Percentiles rank a stretch among this genome's conserved stretches.
These are phyloP conservation scores for Blastobasis lacticolella DNA, from an alignment of 2,888 invertebrate genomes.

Conservation along the genomic window DNA sequence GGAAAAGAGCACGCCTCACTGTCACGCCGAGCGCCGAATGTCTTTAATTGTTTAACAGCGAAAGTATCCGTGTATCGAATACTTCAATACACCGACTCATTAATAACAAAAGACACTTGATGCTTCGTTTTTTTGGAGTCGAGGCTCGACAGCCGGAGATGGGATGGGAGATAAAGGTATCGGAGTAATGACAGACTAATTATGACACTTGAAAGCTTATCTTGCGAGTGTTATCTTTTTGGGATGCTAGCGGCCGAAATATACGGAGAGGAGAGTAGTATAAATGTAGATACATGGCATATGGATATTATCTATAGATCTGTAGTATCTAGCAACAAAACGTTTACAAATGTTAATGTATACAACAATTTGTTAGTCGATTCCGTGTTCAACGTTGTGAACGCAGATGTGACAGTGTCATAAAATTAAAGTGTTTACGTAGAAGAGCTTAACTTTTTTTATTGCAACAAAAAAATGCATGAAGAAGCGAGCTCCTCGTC, in stretches of 20 bases:
- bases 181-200: slow-evolving; percentile 45
- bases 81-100: slow-evolving; percentile 3
- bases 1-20: slow-evolving; percentile 61
- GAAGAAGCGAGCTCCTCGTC: no score
- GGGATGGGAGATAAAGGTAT: slow-evolving; percentile 35
- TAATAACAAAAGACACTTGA: slow-evolving; percentile 16
- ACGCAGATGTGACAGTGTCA: no score
- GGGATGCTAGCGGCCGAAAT: not conserved
- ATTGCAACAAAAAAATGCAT: no score
- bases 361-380: no score
- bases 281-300: no score
- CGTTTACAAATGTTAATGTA: no score
- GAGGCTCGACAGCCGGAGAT: slow-evolving; percentile 29
- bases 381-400: no score
- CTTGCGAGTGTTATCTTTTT: slow-evolving; percentile 5
- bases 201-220: slow-evolving; percentile 14
- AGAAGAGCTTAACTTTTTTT: no score
- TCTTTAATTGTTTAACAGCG: slow-evolving; percentile 53
- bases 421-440: no score
- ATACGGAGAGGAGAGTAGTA: no score
- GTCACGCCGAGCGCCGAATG: slow-evolving; percentile 45
- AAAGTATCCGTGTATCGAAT: slow-evolving; percentile 30
- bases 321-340: no score
- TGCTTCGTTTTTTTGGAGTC: slow-evolving; percentile 17
- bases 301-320: no score